These are phyloP conservation scores for Agrotis clavis DNA, from an alignment of 2,888 invertebrate genomes.

Conservation along the genomic window DNA sequence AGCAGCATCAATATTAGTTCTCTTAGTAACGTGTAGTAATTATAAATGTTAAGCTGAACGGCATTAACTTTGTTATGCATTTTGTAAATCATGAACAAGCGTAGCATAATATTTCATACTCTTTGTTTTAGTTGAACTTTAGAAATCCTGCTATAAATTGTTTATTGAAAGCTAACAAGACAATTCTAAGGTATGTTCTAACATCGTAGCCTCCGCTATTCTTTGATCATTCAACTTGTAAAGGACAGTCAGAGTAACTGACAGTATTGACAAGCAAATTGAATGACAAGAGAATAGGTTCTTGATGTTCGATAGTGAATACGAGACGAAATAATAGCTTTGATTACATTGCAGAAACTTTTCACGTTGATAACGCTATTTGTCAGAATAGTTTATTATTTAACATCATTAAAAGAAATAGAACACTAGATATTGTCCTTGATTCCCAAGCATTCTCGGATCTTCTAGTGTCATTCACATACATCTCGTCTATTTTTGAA, in stretches of 20 bases:
- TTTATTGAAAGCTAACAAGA: slow-evolving; percentile 43
- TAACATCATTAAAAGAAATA: slow-evolving; percentile 9
- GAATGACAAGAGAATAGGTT: slow-evolving; percentile 61
- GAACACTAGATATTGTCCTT: not conserved
- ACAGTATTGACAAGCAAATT: slow-evolving; percentile 51
- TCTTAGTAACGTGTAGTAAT: not conserved
- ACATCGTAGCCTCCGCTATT: slow-evolving; percentile 21
- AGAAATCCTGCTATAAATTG: slow-evolving; percentile 18
- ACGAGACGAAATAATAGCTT: slow-evolving; percentile 58
- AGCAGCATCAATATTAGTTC: slow-evolving; percentile 5
- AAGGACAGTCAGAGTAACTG: slow-evolving; percentile 44
- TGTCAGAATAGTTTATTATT: slow-evolving; percentile 44
- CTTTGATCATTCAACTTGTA: slow-evolving; percentile 49
- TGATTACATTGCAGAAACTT: slow-evolving; percentile 46
- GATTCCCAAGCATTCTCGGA: not conserved
- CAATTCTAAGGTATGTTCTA: slow-evolving; percentile 35
- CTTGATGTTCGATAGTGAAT: slow-evolving; percentile 54
- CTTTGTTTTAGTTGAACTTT: slow-evolving; percentile 9
- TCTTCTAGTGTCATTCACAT: slow-evolving; percentile 6
- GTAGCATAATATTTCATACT: slow-evolving; percentile 3
- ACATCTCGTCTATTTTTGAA: slow-evolving; percentile 6
- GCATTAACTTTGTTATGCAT: not conserved
- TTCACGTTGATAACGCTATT: slow-evolving; percentile 38
- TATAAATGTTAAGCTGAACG: not conserved
- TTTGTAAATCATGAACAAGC: not conserved